Conservation (phyloP, 2,797 vertebrate species). For the Synanceia verrucosa region DNA sequence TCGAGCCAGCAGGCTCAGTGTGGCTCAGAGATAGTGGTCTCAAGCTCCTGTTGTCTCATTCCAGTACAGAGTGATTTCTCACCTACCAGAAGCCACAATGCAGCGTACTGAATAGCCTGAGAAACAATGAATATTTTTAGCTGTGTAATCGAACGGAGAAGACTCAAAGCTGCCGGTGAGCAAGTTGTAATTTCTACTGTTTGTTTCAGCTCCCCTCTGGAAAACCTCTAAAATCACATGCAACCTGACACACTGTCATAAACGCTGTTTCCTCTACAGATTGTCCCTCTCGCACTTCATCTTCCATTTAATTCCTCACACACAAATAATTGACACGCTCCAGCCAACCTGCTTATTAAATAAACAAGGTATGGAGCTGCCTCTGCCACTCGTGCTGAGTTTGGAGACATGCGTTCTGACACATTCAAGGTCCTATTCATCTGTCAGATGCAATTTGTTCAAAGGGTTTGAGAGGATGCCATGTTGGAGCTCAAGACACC, state of each 20-base stretch:
- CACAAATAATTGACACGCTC: constrained; percentile 52
- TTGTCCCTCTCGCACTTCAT: constrained; percentile 10
- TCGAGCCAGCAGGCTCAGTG: constrained; percentile 26
- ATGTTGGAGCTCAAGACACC: not conserved
- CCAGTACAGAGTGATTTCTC: not conserved
- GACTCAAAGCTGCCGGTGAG: constrained; percentile 24
- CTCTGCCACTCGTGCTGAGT: not conserved
- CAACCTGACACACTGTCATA: not conserved
- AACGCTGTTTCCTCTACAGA: constrained; percentile 25
- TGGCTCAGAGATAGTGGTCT: constrained; percentile 37
- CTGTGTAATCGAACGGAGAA: constrained; percentile 44
- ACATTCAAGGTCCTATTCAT: constrained; percentile 51
- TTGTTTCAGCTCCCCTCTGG: constrained; percentile 46
- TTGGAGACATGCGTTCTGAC: constrained; percentile 29
- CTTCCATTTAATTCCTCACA: constrained; percentile 11
- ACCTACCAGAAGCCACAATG: constrained; percentile 12
- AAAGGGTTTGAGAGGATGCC: constrained; percentile 3
- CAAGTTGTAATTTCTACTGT: constrained; percentile 46
- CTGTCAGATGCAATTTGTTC: constrained; percentile 41
- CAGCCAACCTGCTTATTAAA: constrained; percentile 45
- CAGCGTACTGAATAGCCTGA: constrained; percentile 9
- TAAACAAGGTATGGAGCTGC: constrained; percentile 31
- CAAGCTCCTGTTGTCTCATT: constrained; percentile 28
- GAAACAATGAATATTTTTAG: constrained; percentile 16
- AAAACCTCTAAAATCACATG: constrained; percentile 37